These are phyloP conservation scores for Progne subis DNA, from an alignment of 2,113 vertebrate species.

Conservation along the genomic window DNA sequence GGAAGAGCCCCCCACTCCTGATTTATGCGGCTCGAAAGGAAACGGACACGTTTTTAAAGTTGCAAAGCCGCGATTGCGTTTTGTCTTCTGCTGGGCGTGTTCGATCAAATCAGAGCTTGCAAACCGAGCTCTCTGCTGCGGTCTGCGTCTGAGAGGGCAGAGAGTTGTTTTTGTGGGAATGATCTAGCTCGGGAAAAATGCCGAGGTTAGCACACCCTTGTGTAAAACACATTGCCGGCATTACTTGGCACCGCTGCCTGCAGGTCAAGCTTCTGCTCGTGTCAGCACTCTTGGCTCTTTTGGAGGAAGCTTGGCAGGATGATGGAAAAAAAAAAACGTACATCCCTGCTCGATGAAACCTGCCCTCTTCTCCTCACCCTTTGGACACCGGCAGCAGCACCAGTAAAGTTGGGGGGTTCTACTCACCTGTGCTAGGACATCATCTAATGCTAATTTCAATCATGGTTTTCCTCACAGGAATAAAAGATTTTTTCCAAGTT, in stretches of 20 bases:
- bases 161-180: conserved; percentile 47
- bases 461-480: background rate
- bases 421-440: background rate
- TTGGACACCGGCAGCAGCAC: background rate
- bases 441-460: background rate
- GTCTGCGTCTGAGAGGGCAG: background rate
- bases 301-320: conserved; percentile 30
- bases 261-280: conserved; percentile 53
- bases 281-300: conserved; percentile 42
- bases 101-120: conserved; percentile 43
- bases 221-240: conserved; percentile 35
- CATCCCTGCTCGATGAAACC: background rate
- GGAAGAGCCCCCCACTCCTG: background rate
- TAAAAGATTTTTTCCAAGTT: background rate
- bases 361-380: background rate
- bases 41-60: background rate
- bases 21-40: background rate
- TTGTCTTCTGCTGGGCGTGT: conserved; percentile 21
- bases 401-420: background rate
- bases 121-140: background rate
- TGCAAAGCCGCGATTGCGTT: conserved; percentile 5
- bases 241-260: conserved; percentile 46
- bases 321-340: background rate
- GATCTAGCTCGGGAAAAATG: conserved; percentile 55
- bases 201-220: conserved; percentile 55